These are phyloP conservation scores for Caenorhabditis briggsae DNA, from an alignment of 1,140 invertebrate species.

Conservation along the genomic window DNA sequence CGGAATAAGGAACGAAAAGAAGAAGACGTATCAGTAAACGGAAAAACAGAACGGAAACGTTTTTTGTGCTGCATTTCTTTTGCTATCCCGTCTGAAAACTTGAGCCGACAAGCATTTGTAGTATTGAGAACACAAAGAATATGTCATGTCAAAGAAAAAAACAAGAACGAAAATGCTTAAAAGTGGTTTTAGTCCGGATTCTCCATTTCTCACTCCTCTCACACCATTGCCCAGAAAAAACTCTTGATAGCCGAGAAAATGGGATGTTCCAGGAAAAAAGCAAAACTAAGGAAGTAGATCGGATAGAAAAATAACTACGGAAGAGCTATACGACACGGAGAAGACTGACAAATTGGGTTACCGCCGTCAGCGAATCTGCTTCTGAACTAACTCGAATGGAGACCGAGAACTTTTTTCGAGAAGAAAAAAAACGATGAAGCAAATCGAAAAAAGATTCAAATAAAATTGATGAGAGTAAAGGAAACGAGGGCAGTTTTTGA, in stretches of 20 bases:
- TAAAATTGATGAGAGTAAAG: not conserved
- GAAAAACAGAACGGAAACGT: conserved; percentile 13
- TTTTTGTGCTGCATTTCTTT: not conserved
- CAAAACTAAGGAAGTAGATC: not conserved
- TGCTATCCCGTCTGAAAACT: conserved; percentile 3
- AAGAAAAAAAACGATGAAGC: not conserved
- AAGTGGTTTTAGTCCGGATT: not conserved
- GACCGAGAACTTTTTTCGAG: conserved; percentile 5
- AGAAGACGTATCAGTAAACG: conserved; percentile 6
- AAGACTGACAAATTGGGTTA: conserved; percentile 48
- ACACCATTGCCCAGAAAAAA: not conserved
- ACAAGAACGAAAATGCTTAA: conserved; percentile 20
- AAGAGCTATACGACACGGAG: conserved; percentile 24
- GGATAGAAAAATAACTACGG: conserved; percentile 10
- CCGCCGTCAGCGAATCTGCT: conserved; percentile 34
- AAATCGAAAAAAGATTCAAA: not conserved
- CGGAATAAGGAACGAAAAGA: not conserved
- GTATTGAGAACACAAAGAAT: not conserved
- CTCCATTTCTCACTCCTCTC: not conserved
- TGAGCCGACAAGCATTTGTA: not conserved
- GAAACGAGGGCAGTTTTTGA: not conserved
- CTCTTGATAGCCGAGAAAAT: not conserved
- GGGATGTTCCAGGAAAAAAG: not conserved
- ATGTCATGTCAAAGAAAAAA: not conserved
- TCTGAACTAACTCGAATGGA: conserved; percentile 12